Percentiles rank a stretch among this genome's conserved stretches.
These are phyloP conservation scores for Mythimna albipuncta DNA, from an alignment of 2,888 invertebrate genomes.

Conservation along the genomic window DNA sequence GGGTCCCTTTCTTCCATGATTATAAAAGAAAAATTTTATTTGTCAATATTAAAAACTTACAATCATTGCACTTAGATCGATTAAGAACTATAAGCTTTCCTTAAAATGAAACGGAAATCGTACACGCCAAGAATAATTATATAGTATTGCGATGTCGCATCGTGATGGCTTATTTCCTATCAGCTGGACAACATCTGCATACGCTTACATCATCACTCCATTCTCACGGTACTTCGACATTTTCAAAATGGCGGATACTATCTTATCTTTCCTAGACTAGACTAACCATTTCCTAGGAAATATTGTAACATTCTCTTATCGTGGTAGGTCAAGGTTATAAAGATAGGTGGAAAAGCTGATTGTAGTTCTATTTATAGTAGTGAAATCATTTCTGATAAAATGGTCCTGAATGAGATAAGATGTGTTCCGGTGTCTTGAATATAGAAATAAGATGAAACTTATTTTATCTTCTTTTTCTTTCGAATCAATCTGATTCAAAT, in stretches of 20 bases:
- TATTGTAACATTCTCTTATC: slow-evolving; percentile 33
- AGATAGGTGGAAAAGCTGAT: slow-evolving; percentile 37
- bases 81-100: not conserved
- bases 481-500: too few relatives aligned
- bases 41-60: too few relatives aligned
- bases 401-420: slow-evolving; percentile 13
- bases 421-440: slow-evolving; percentile 5
- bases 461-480: not conserved
- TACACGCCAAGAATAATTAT: slow-evolving; percentile 9
- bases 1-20: too few relatives aligned
- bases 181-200: not conserved
- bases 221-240: not conserved
- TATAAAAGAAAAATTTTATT: too few relatives aligned
- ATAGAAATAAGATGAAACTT: too few relatives aligned
- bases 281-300: slow-evolving; percentile 35
- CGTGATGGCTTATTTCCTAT: slow-evolving; percentile 36
- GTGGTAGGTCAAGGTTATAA: slow-evolving; percentile 47
- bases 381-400: slow-evolving; percentile 30
- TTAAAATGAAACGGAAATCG: not conserved
- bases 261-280: slow-evolving; percentile 27
- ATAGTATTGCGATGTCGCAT: slow-evolving; percentile 12
- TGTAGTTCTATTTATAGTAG: slow-evolving; percentile 3
- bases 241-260: slow-evolving; percentile 9
- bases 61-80: too few relatives aligned
- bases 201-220: slow-evolving; percentile 1